These are phyloP conservation scores for Pogonocherus hispidulus DNA, from an alignment of 2,888 invertebrate species.

Conservation along the genomic window DNA sequence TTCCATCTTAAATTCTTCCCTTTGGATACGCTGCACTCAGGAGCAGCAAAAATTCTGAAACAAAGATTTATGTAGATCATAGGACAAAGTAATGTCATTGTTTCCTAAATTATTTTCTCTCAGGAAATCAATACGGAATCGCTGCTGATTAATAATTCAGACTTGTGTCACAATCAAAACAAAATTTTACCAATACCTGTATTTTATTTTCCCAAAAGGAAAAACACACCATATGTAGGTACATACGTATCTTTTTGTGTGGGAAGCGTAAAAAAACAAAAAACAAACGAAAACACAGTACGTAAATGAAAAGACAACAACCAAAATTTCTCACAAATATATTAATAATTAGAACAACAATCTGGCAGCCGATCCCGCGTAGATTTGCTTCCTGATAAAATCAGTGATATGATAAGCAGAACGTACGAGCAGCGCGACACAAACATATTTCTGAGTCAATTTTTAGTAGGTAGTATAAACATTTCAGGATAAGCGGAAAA, in stretches of 20 bases:
- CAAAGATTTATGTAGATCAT: too few relatives aligned
- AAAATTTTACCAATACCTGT: not conserved
- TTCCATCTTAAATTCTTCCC: too few relatives aligned
- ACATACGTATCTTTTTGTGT: not conserved
- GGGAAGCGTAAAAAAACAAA: not conserved
- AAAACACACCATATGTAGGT: not conserved
- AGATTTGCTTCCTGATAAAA: conserved; percentile 19
- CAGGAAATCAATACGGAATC: too few relatives aligned
- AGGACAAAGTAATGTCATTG: too few relatives aligned
- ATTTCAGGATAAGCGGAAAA: conserved; percentile 43
- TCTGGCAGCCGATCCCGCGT: not conserved
- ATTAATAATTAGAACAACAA: conserved; percentile 4
- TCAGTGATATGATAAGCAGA: conserved; percentile 1
- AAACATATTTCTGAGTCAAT: conserved; percentile 38
- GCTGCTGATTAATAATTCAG: too few relatives aligned
- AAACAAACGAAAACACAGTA: not conserved
- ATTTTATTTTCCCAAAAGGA: not conserved
- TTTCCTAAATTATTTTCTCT: too few relatives aligned
- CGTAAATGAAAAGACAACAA: conserved; percentile 12
- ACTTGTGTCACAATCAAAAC: not conserved
- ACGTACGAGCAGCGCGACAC: conserved; percentile 37
- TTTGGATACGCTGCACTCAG: too few relatives aligned
- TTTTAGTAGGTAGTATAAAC: conserved; percentile 36
- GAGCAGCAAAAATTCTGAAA: too few relatives aligned
- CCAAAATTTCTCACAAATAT: not conserved